Evolutionary conservation across 2,888 invertebrate species (phyloP), one percentile per base, ranked within the genome.

Genomic region (Drosophila flavopinicola): DNA sequence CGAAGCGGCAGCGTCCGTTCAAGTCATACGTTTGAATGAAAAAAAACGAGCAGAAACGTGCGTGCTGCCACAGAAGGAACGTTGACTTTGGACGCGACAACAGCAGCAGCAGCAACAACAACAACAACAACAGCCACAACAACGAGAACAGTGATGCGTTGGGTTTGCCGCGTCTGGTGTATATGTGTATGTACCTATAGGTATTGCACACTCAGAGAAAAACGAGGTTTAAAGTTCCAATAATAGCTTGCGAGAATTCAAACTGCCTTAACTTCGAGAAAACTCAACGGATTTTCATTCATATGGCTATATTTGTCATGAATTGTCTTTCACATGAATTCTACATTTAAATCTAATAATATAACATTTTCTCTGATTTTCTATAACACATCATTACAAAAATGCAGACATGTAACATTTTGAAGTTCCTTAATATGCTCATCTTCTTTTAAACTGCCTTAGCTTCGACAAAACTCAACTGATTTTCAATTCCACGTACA

Each of bases 1-100:
- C 44, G 27, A 9, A 29, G 27, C 78, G 61, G 57, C 76, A 65
- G 69, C 69, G 80, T 76, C 65, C 75, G 66, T 57, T 56, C 65
- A 54, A 80, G 63, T 67, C 59, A 70, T 77, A 70, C 77, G 85
- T 87, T 87, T 84, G 87, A 87, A 84, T 84, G 73, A 78, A 82
- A 82, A 78, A 79, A 71, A 2, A 20, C 2, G n/a, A n/a, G n/a
- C n/a, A 77, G 78, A 83, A 85, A 83, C 87, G 87, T 89, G 89
- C 89, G 89, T 89, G 89, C 88, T 87, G 89, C 88, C 88, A 89
- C 89, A 90, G 89, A 90, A 89, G 89, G 89, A 89, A 78, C 88
- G 85, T 85, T 90, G 89, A 89, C 90, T 90, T 89, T 89, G 84
- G 66, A 64, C 57, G 75, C 63, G 20, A 47, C 61, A 42, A 53